These are phyloP conservation scores for Amia ocellicauda DNA, from an alignment of 2,113 vertebrate genomes.

Conservation along the genomic window DNA sequence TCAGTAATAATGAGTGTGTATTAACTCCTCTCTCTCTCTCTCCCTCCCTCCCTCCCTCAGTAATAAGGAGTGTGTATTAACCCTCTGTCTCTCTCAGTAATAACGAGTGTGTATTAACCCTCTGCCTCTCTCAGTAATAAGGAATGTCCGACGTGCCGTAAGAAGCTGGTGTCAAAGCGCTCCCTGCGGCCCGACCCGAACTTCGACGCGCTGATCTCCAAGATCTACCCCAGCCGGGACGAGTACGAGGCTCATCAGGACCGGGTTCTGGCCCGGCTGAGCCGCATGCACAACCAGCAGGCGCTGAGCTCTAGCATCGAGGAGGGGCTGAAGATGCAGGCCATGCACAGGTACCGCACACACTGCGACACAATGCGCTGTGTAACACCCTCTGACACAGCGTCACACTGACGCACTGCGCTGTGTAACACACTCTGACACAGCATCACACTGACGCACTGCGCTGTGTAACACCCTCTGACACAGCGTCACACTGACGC, in stretches of 20 bases:
- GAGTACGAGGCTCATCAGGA: constrained; percentile 90
- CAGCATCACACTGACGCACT: background rate
- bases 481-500: background rate
- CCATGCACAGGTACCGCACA: constrained; percentile 72
- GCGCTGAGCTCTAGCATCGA: constrained; percentile 87
- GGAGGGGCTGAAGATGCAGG: constrained; percentile 85
- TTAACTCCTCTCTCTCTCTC: background rate
- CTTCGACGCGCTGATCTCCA: constrained; percentile 86
- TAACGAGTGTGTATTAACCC: constrained; percentile 69
- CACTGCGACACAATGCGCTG: background rate
- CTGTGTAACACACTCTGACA: too few species aligned
- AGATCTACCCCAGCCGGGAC: constrained; percentile 87
- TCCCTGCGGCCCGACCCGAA: constrained; percentile 83
- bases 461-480: background rate
- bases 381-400: background rate
- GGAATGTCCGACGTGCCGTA: constrained; percentile 86
- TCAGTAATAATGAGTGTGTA: background rate
- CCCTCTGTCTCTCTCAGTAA: constrained; percentile 57
- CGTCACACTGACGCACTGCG: background rate
- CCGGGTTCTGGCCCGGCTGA: constrained; percentile 79
- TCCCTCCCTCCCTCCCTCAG: background rate
- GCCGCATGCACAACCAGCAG: constrained; percentile 82
- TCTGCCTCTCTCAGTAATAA: constrained; percentile 75
- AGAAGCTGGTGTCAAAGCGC: constrained; percentile 85
- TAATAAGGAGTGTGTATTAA: background rate